Conservation (phyloP, 2,888 invertebrate species). For the Resseliella maxima region DNA sequence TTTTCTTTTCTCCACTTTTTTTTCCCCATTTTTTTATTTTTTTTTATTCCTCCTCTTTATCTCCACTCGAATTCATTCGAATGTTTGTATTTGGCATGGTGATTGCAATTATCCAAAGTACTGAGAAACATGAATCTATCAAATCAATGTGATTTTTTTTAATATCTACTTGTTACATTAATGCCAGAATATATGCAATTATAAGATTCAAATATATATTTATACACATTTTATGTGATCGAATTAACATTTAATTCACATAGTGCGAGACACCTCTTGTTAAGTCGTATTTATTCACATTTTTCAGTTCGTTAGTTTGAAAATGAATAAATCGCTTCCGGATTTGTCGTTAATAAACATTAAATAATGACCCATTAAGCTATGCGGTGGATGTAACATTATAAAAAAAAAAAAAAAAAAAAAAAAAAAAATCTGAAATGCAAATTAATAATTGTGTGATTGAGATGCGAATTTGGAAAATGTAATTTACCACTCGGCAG, state of each 20-base stretch:
- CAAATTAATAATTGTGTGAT: constrained; percentile 52
- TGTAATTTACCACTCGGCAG: not conserved
- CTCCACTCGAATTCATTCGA: too few species aligned
- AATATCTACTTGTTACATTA: not conserved
- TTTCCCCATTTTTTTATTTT: too few species aligned
- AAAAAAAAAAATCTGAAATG: not conserved
- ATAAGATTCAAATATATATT: not conserved
- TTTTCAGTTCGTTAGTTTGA: not conserved
- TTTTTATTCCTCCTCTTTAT: too few species aligned
- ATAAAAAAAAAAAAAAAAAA: not conserved
- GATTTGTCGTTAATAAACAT: constrained; percentile 29
- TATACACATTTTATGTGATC: not conserved
- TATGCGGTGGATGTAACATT: not conserved
- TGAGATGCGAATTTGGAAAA: constrained; percentile 32
- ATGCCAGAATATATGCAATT: not conserved
- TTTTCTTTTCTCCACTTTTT: too few species aligned
- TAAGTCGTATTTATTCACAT: not conserved
- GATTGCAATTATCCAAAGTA: not conserved
- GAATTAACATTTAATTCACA: too few species aligned
- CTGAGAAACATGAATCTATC: not conserved
- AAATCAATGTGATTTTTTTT: not conserved
- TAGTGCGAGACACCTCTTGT: not conserved
- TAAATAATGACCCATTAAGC: not conserved
- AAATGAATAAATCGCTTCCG: constrained; percentile 2
- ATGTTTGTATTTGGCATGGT: too few species aligned